Percentiles rank a stretch among this genome's conserved stretches.
These are phyloP conservation scores for Agriopis leucophaearia DNA, from an alignment of 2,888 invertebrate species.

Conservation along the genomic window DNA sequence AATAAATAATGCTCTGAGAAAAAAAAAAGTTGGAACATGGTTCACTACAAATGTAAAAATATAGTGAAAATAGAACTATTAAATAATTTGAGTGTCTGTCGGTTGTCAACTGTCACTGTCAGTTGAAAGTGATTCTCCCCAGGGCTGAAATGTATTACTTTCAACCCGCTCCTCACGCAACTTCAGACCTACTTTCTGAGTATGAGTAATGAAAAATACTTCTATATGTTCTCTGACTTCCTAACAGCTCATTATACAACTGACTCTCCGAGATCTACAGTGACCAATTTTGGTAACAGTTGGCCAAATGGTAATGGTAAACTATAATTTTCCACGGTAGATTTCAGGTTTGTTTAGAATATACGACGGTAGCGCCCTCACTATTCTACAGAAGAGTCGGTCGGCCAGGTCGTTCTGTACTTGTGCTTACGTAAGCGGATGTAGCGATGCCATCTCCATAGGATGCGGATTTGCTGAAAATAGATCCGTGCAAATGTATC, in stretches of 20 bases:
- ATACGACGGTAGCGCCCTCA: not conserved
- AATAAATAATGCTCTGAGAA: too few relatives aligned
- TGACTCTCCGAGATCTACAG: not conserved
- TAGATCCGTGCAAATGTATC: not conserved
- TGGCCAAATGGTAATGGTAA: not conserved
- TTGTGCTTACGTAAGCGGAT: conserved; percentile 18
- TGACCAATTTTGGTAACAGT: not conserved
- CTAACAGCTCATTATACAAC: conserved; percentile 2
- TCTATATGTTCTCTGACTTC: conserved; percentile 11
- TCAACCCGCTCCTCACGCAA: too few relatives aligned
- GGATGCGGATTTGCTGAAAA: not conserved
- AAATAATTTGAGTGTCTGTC: too few relatives aligned
- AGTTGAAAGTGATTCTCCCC: too few relatives aligned
- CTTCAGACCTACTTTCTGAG: too few relatives aligned
- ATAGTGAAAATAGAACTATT: too few relatives aligned
- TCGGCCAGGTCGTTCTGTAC: not conserved
- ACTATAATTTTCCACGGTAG: not conserved
- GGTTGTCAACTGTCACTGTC: too few relatives aligned
- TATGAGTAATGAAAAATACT: too few relatives aligned
- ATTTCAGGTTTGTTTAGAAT: not conserved
- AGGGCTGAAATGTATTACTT: too few relatives aligned
- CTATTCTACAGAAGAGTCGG: not conserved
- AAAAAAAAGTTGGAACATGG: too few relatives aligned
- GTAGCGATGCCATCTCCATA: not conserved
- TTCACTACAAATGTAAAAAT: too few relatives aligned